Evolutionary conservation across 2,113 vertebrate species (phyloP).

Genomic region (Paramisgurnus dabryanus): DNA sequence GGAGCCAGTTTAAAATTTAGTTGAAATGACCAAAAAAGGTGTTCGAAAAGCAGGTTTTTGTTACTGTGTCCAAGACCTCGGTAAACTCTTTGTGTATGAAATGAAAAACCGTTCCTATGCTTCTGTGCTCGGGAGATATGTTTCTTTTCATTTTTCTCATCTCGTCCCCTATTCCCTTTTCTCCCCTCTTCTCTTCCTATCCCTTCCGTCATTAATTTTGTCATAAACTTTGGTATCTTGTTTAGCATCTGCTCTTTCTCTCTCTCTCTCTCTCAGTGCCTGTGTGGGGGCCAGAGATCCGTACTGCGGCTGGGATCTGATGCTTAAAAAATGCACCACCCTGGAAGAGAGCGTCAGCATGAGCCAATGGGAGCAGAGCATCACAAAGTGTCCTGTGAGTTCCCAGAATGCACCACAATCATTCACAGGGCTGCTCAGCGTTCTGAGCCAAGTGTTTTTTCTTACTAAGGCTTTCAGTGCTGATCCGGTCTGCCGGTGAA

Average conservation of each 20-base stretch:
- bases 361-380: slow-evolving; percentile 95
- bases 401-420: slow-evolving; percentile 30
- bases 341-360: slow-evolving; percentile 93
- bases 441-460: slow-evolving; percentile 1
- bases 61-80: not conserved
- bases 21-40: too few relatives aligned
- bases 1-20: too few relatives aligned
- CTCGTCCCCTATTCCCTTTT: not conserved
- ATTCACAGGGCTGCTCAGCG: slow-evolving; percentile 11
- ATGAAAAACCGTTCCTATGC: too few relatives aligned
- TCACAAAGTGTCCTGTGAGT: slow-evolving; percentile 89
- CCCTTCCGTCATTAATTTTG: slow-evolving; percentile 5
- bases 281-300: slow-evolving; percentile 94
- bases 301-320: slow-evolving; percentile 94
- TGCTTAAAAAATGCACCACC: slow-evolving; percentile 91
- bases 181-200: not conserved
- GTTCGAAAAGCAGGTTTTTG: not conserved
- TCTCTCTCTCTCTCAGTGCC: slow-evolving; percentile 70
- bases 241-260: slow-evolving; percentile 13
- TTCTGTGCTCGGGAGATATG: too few relatives aligned
- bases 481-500: slow-evolving; percentile 17
- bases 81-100: too few relatives aligned
- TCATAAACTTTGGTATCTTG: not conserved
- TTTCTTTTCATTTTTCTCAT: not conserved
- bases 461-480: slow-evolving; percentile 5